Conservation (phyloP, 2,113 vertebrate species). For the Hippoglossus stenolepis region DNA sequence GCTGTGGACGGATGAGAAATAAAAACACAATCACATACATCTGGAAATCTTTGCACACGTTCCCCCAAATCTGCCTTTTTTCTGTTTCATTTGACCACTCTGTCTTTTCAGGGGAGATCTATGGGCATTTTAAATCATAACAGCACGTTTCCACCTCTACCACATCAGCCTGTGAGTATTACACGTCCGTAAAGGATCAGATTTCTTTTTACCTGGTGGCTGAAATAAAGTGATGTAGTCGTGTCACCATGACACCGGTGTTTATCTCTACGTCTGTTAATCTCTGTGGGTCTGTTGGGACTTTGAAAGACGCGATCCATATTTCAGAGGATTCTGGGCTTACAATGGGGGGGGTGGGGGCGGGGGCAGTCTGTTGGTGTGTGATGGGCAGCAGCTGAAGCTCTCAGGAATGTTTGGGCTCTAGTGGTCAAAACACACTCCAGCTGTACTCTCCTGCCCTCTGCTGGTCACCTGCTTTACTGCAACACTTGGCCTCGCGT, state of each 20-base stretch:
- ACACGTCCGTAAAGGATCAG: background rate
- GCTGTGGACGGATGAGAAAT: conserved; percentile 36
- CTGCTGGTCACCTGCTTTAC: conserved; percentile 77
- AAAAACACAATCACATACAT: conserved; percentile 13
- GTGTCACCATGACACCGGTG: conserved; percentile 6
- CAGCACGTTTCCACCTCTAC: conserved; percentile 25
- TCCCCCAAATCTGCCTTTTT: conserved; percentile 40
- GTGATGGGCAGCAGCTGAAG: conserved; percentile 57
- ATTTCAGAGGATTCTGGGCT: conserved; percentile 77
- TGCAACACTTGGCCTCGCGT: conserved; percentile 94
- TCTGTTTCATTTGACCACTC: conserved; percentile 23
- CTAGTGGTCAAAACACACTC: conserved; percentile 68
- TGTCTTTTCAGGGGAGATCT: conserved; percentile 17
- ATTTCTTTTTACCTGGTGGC: conserved; percentile 1
- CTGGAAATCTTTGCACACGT: conserved; percentile 14
- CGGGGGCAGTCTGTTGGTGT: conserved; percentile 61
- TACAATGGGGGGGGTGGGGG: conserved; percentile 45
- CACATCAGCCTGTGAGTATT: conserved; percentile 2
- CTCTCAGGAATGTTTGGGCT: conserved; percentile 69
- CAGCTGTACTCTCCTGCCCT: conserved; percentile 65
- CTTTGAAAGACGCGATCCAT: conserved; percentile 52
- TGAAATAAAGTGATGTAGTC: conserved; percentile 28
- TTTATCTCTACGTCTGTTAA: conserved; percentile 41
- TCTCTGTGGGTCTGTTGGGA: conserved; percentile 32
- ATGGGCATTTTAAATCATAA: conserved; percentile 15